These are phyloP conservation scores for Sebastes kiyomatsui DNA, from an alignment of 2,797 vertebrate species.

Conservation along the genomic window DNA sequence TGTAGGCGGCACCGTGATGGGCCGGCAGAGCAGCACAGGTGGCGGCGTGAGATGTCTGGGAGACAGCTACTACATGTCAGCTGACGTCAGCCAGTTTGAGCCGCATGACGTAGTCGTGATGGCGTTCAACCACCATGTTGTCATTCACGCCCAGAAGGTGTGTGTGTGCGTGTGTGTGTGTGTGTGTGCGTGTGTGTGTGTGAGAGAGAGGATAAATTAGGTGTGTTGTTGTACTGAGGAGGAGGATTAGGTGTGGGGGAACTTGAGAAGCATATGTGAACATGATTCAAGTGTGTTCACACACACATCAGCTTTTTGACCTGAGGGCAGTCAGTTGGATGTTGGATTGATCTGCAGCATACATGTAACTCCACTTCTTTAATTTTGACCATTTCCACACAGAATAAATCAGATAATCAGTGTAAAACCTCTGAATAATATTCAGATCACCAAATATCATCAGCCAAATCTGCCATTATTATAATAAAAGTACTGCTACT, in stretches of 20 bases:
- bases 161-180: background rate
- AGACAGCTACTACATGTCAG: slow-evolving; percentile 84
- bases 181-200: slow-evolving; percentile 38
- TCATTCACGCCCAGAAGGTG: slow-evolving; percentile 89
- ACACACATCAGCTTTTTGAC: background rate
- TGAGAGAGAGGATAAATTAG: background rate
- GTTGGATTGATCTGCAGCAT: background rate
- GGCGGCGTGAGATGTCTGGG: slow-evolving; percentile 73
- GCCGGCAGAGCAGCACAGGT: slow-evolving; percentile 71
- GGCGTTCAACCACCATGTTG: slow-evolving; percentile 77
- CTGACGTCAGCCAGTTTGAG: slow-evolving; percentile 87
- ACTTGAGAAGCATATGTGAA: too few species aligned
- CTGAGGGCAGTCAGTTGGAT: background rate
- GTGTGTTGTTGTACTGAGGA: background rate
- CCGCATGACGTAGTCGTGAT: slow-evolving; percentile 86
- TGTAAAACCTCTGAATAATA: background rate
- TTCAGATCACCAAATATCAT: too few species aligned
- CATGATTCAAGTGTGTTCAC: background rate
- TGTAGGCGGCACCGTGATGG: slow-evolving; percentile 50
- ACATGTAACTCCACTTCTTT: background rate
- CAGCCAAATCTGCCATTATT: too few species aligned
- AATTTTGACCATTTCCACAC: background rate
- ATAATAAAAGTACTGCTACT: too few species aligned
- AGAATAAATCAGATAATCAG: background rate
- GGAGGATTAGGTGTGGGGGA: background rate